Conservation (phyloP, 2,113 vertebrate genomes). For the Carlito syrichta region DNA sequence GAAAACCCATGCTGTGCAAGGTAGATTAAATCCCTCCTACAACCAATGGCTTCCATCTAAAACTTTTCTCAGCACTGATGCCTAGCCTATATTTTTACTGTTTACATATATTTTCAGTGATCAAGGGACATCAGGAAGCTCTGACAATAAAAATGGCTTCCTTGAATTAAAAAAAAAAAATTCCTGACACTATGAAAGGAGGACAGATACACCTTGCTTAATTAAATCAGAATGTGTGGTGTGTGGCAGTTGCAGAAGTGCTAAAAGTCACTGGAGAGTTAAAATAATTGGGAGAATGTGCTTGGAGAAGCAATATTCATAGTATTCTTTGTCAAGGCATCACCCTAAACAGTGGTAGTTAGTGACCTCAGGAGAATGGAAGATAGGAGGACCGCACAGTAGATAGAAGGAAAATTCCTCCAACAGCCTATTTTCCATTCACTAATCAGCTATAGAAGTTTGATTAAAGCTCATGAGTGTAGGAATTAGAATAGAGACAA, state of each 20-base stretch:
- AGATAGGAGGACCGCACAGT: neutral
- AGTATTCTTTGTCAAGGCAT: neutral
- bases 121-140: neutral
- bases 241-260: neutral
- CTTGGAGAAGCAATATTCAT: neutral
- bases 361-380: no score
- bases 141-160: neutral
- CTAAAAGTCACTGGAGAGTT: neutral
- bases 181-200: neutral
- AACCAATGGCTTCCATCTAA: neutral
- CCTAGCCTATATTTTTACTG: neutral
- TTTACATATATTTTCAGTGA: neutral
- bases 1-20: no score
- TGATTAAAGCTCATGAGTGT: neutral
- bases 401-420: neutral
- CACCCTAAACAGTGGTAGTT: no score
- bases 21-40: neutral
- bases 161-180: neutral
- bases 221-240: neutral
- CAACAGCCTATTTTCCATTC: fast-evolving
- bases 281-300: neutral
- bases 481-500: neutral
- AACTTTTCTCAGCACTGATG: neutral
- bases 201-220: neutral
- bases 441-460: neutral